Conservation (phyloP, 2,797 vertebrate species). For the Menidia menidia region DNA sequence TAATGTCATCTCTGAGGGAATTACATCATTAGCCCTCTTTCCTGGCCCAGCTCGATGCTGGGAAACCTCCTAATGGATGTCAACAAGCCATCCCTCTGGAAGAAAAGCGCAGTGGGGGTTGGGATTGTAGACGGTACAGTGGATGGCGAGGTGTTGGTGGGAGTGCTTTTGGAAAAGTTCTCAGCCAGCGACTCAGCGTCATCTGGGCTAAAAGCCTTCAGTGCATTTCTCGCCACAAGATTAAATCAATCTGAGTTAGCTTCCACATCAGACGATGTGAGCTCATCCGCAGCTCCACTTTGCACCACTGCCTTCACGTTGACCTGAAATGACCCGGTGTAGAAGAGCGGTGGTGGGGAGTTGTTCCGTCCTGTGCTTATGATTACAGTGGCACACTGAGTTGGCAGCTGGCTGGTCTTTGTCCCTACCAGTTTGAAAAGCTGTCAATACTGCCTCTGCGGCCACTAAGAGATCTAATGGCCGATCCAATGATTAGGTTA, state of each 20-base stretch:
- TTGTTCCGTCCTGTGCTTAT: slow-evolving; percentile 71
- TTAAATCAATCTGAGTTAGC: slow-evolving; percentile 56
- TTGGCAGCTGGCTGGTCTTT: slow-evolving; percentile 41
- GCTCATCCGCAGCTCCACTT: slow-evolving; percentile 39
- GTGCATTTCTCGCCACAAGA: slow-evolving; percentile 53
- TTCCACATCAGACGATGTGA: slow-evolving; percentile 48
- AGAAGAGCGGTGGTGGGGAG: slow-evolving; percentile 31
- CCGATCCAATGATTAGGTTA: slow-evolving; percentile 65
- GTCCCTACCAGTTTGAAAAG: slow-evolving; percentile 62
- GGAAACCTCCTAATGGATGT: slow-evolving; percentile 81
- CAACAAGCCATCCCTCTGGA: slow-evolving; percentile 75
- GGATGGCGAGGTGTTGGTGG: slow-evolving; percentile 16
- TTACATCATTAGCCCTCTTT: slow-evolving; percentile 79
- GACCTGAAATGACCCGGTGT: slow-evolving; percentile 52
- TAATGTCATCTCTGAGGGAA: slow-evolving; percentile 81
- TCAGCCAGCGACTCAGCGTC: slow-evolving; percentile 44
- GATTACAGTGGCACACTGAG: slow-evolving; percentile 58
- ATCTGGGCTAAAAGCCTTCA: slow-evolving; percentile 66
- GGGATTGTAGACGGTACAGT: slow-evolving; percentile 13
- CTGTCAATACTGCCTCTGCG: slow-evolving; percentile 48
- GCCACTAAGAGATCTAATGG: slow-evolving; percentile 42
- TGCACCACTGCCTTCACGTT: slow-evolving; percentile 19
- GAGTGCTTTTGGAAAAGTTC: slow-evolving; percentile 39
- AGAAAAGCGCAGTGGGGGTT: slow-evolving; percentile 44
- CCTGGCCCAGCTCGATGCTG: slow-evolving; percentile 70